A percentile compares a stretch with the other conserved stretches of the same genome.
phyloP scores from a whole-genome alignment of 2,797 vertebrate species.

The Mus spretus region DNA sequence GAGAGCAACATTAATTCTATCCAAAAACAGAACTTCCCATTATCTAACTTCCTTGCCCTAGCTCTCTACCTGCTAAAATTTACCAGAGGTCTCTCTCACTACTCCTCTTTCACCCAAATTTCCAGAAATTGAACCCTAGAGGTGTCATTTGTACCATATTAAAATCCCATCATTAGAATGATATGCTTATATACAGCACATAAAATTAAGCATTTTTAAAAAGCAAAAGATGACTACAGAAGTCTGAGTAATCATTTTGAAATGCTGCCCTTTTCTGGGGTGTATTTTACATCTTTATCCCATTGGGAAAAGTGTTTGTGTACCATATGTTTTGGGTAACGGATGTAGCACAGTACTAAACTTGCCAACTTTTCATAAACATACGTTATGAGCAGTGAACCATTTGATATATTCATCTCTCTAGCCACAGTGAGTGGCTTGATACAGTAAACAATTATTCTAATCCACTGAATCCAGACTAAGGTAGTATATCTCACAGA shows the following conservation, averaged over 20 bases:
- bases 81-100: background rate
- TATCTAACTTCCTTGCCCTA: background rate
- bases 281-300: background rate
- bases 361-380: background rate
- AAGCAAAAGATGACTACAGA: background rate
- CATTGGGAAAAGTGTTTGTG: background rate
- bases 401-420: background rate
- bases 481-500: background rate
- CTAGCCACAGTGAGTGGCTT: background rate
- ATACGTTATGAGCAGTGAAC: background rate
- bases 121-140: background rate
- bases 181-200: background rate
- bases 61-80: background rate
- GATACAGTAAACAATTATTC: background rate
- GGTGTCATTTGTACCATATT: background rate
- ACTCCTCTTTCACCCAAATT: background rate
- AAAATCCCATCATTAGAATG: background rate
- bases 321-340: background rate
- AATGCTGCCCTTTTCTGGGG: background rate
- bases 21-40: background rate
- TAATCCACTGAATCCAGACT: background rate
- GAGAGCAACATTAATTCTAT: slow-evolving; percentile 6
- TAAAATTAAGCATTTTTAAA: background rate
- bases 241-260: background rate
- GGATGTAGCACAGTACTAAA: background rate